Base-by-base conservation (phyloP, 2,113 vertebrate genomes). In the Daubentonia madagascariensis region DNA sequence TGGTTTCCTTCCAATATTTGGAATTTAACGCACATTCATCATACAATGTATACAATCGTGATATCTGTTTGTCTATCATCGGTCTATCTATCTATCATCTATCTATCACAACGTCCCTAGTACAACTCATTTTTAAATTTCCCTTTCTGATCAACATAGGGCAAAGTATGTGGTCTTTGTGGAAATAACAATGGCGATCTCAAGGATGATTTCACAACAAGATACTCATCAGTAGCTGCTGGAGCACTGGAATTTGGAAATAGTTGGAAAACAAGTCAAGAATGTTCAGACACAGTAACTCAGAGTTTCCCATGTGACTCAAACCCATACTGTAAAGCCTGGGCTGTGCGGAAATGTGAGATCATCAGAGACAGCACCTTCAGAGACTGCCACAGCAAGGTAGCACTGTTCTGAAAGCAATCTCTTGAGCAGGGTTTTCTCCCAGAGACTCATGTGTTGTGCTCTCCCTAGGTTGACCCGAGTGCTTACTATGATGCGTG, bases 181-280 rank as follows among this genome's bases (percentile, higher is more conserved):
- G 99, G 99, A 83, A 99, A 99, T 91, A 99, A 99, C 97, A 99
- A 99, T 61, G 98, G 98, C 12, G 99, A 98, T 73, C 98, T 99
- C 91, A 99, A 98, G 96, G 99, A 99, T 81, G 99, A 99, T 87
- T 97, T 99, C 57, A 98, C 98, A 85, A 99, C 98, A 0, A 98
- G 98, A 35, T 97, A 99, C 70, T 97, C 98, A 8, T 98, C 97
- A 2, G 20, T 92, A 30, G 97, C 98, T 72, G 88, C 96, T 63
- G 98, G 98, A 72, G 94, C 98, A 0, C 1, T 99, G 93, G 98
- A 98, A 45, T 99, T 99, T 97, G 99, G 99, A 23, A 99, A 99
- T 70, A 99, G 99, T 93, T 99, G 99, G 99, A 99, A 99, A 52
- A 97, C 96, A 1, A 88, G 97, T 37, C 96, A 98, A 8, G 98